Evolutionary conservation across 2,113 vertebrate genomes (phyloP).

Genomic region (Microcebus ravelobensis): DNA sequence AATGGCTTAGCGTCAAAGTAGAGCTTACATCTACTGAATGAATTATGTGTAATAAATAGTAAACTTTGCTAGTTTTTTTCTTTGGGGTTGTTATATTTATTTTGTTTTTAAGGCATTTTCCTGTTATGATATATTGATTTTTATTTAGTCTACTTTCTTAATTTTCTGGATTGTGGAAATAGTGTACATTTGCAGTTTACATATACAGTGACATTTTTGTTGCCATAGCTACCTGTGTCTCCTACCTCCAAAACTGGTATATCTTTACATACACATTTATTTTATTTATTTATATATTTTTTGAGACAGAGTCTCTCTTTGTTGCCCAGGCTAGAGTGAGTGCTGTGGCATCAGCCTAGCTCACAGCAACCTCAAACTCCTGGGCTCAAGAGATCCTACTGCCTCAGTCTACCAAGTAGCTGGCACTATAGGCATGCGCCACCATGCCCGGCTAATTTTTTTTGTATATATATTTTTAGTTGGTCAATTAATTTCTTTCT

Average conservation of each 20-base stretch:
- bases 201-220: not conserved
- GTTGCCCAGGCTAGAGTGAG: not conserved
- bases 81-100: not conserved
- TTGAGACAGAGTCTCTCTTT: not conserved
- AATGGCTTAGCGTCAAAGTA: not conserved
- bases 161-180: not conserved
- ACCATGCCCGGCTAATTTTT: too few relatives aligned
- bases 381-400: too few relatives aligned
- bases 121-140: not conserved
- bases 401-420: too few relatives aligned
- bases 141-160: not conserved
- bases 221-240: not conserved
- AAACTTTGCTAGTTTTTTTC: not conserved
- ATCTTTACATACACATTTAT: not conserved
- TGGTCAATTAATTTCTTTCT: too few relatives aligned
- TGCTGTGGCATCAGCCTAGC: too few relatives aligned
- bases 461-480: too few relatives aligned
- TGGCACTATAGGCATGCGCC: too few relatives aligned
- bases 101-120: not conserved
- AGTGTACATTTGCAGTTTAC: not conserved
- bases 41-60: not conserved
- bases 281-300: not conserved
- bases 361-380: not conserved
- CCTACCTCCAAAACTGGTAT: not conserved
- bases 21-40: not conserved